Percentiles rank a stretch among this genome's conserved stretches.
Evolutionary conservation across 2,113 vertebrate genomes (phyloP).

Genomic region (Varanus salvator): DNA sequence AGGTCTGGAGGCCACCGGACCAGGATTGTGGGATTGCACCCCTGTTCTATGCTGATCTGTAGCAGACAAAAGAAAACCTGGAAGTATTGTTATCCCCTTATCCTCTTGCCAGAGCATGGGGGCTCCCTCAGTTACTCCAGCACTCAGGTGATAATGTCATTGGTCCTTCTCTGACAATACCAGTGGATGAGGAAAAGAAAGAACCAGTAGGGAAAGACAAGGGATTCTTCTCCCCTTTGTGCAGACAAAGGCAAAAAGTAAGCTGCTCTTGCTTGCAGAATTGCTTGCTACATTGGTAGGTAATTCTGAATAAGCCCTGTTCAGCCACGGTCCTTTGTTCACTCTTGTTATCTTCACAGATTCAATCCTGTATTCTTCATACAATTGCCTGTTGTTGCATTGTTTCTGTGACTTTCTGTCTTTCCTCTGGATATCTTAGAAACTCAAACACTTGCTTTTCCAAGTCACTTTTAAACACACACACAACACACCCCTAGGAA

Average conservation of each 20-base stretch:
- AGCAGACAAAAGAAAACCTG: too few species aligned
- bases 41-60: too few species aligned
- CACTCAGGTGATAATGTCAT: too few species aligned
- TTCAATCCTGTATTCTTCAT: slow-evolving; percentile 6
- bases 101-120: too few species aligned
- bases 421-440: slow-evolving; percentile 26
- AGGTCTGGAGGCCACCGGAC: too few species aligned
- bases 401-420: slow-evolving; percentile 37
- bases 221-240: not conserved
- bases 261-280: not conserved
- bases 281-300: not conserved
- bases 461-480: slow-evolving; percentile 55
- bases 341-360: slow-evolving; percentile 32
- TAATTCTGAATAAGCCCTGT: not conserved
- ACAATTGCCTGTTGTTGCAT: slow-evolving; percentile 2
- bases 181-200: not conserved
- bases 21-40: too few species aligned
- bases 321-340: not conserved
- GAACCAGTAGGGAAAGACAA: not conserved
- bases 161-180: too few species aligned
- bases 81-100: too few species aligned
- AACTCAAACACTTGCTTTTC: slow-evolving; percentile 47
- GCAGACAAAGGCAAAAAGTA: not conserved
- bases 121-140: too few species aligned
- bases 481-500: slow-evolving; percentile 41